Evolutionary conservation across 2,888 invertebrate genomes (phyloP), one percentile per base, ranked within the genome.

Genomic region (Antheraea assamensis): DNA sequence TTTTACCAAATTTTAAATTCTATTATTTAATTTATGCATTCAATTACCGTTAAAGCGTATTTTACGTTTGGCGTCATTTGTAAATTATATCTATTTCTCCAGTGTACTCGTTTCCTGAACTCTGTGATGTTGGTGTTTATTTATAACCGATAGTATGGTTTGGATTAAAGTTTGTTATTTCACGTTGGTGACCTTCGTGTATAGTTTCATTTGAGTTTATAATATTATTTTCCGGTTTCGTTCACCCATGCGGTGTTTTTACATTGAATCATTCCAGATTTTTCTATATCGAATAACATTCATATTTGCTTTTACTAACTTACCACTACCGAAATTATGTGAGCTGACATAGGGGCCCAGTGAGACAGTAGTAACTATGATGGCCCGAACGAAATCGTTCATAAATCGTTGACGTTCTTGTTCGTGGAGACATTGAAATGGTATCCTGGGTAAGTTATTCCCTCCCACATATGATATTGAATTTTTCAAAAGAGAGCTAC

Each of bases 131-230:
- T n/a, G 13, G 19, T 35, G 10, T 35, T 68, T 35, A 68, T 35
- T 68, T 68, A n/a, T n/a, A 35, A n/a, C 17, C 30, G 61, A 68
- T 35, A 35, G 35, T 68, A 35, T 68, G 0, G 24, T 68, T 68
- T 68, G 35, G 35, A 31, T 35, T n/a, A 10, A 5, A 21, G 21
- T 68, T 68, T 68, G 35, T 68, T 68, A 35, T 35, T 68, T 35
- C 31, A 68, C 35, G 68, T 68, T n/a, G 35, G 35, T 7, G 68
- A 68, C 68, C 68, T 68, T 68, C 68, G 35, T 35, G 21, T 68
- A 35, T 64, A 27, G 30, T 30, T 64, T 30, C 27, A 30, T 64
- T 64, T 27, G 4, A 30, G 61, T 27, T 30, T 64, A 64, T 3
- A 30, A 30, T 64, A 64, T 64, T 64, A 64, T 17, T 64, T 30